Evolutionary conservation across 2,797 vertebrate species (phyloP).

Genomic region (Lepidocolaptes lacrymiger): DNA sequence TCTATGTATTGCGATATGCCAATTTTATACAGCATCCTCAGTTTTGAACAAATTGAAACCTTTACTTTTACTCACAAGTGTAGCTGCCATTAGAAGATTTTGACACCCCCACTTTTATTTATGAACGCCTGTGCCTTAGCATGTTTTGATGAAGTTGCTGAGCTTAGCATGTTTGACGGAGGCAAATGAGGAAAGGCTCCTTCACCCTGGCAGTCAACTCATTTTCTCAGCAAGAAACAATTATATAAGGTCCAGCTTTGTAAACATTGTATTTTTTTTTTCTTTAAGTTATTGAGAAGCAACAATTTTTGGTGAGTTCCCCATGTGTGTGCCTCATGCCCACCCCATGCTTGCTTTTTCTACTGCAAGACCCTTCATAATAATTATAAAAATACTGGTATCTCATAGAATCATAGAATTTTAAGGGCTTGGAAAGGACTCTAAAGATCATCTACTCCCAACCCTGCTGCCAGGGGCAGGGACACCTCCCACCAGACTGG

Average conservation of each 20-base stretch:
- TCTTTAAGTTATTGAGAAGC: background rate
- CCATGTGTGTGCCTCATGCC: accelerated
- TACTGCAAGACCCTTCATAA: background rate
- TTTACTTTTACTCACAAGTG: background rate
- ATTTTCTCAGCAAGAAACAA: background rate
- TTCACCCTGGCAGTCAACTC: background rate
- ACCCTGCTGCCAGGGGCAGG: no score
- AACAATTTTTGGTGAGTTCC: background rate
- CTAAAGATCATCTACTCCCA: no score
- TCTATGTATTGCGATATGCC: no score
- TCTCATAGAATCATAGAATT: background rate
- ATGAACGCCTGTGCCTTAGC: background rate
- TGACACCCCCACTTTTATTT: background rate
- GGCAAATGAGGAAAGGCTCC: background rate
- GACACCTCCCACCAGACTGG: no score
- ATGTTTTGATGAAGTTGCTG: background rate
- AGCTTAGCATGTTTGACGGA: background rate
- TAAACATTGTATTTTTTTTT: background rate
- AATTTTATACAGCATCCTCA: background rate
- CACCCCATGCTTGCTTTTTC: background rate
- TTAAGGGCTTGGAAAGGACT: no score
- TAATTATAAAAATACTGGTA: background rate
- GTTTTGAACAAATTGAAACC: background rate
- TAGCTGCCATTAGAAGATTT: background rate
- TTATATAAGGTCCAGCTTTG: background rate